Conservation (phyloP, 2,113 vertebrate genomes). For the Scomber colias region DNA sequence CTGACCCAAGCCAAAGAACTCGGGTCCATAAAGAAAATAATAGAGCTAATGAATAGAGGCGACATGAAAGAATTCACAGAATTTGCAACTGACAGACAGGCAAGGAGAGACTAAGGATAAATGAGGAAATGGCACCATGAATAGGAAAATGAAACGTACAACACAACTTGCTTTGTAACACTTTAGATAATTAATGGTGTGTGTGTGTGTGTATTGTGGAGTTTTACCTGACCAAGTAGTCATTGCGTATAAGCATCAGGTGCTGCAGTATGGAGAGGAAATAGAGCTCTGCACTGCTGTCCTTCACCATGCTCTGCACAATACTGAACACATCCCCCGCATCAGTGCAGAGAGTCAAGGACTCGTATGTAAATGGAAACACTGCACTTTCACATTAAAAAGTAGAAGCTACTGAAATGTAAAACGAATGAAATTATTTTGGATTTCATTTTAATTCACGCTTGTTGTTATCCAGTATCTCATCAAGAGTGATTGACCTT, state of each 20-base stretch:
- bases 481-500: neutral
- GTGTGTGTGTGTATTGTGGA: neutral
- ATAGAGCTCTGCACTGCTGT: conserved; percentile 90
- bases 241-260: conserved; percentile 94
- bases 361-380: conserved; percentile 46
- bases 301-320: conserved; percentile 92
- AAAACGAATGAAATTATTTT: neutral
- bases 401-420: conserved; percentile 11
- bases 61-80: neutral
- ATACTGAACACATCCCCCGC: conserved; percentile 92
- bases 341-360: conserved; percentile 91
- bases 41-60: neutral
- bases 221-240: conserved; percentile 93
- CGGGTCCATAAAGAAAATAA: neutral
- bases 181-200: neutral
- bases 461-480: neutral
- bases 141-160: neutral
- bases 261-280: conserved; percentile 98
- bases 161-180: neutral
- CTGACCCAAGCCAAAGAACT: neutral
- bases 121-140: neutral
- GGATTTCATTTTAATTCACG: neutral
- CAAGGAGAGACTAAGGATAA: neutral
- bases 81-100: neutral
- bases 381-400: conserved; percentile 32